These are phyloP conservation scores for Drosophila albomicans DNA, from an alignment of 1,140 invertebrate species.

Conservation along the genomic window DNA sequence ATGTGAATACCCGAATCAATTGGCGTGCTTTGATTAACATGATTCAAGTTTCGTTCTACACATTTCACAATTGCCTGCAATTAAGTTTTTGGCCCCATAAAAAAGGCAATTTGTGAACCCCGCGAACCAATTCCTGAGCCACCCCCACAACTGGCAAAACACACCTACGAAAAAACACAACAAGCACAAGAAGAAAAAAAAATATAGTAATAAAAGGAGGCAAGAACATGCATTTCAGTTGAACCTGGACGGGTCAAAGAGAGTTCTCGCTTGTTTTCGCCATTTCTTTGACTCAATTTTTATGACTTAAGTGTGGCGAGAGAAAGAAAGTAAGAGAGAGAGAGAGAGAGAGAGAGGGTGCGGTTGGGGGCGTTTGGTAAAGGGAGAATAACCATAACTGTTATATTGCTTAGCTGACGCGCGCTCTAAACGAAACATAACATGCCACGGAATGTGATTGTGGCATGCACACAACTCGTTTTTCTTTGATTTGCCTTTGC, in stretches of 20 bases:
- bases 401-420: constrained; percentile 78
- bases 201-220: too few relatives aligned
- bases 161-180: background rate
- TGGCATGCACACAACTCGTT: constrained; percentile 59
- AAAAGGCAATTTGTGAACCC: background rate
- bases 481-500: constrained; percentile 45
- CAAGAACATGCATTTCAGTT: background rate
- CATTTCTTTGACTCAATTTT: constrained; percentile 65
- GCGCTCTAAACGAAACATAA: constrained; percentile 72
- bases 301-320: constrained; percentile 72
- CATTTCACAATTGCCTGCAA: constrained; percentile 27
- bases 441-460: constrained; percentile 80
- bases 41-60: constrained; percentile 13
- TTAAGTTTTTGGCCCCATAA: constrained; percentile 20
- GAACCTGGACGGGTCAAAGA: constrained; percentile 25
- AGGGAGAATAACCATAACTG: constrained; percentile 45
- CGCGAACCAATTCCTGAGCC: background rate
- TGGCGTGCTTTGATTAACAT: constrained; percentile 29
- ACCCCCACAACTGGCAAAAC: background rate
- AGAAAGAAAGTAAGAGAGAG: too few relatives aligned
- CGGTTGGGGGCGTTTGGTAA: constrained; percentile 2
- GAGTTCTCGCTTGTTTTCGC: constrained; percentile 5
- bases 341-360: background rate
- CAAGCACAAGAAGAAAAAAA: background rate
- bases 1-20: constrained; percentile 28